Base-by-base conservation (phyloP, 1,140 invertebrate species). In the Hypothenemus hampei region DNA sequence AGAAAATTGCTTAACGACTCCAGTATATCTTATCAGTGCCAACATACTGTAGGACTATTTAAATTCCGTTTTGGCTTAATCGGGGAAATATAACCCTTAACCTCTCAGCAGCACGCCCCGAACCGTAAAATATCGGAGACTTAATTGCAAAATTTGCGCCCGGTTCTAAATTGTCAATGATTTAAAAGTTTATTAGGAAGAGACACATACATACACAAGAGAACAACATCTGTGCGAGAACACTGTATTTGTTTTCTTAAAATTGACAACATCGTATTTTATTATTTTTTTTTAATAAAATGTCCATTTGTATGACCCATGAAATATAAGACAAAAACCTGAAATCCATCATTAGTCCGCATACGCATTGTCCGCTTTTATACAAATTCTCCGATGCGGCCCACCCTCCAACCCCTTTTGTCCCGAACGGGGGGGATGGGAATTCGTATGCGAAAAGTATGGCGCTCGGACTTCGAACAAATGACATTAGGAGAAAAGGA, bases 21-120 rank as follows among this genome's bases (percentile, higher is more conserved):
- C 57, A 50, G 43, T 58, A 58, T 58, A 58, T 58, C 57, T 58
- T 53, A 52, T 53, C 57, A 50, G 47, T 29, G 41, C 44, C 33
- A 53, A 53, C 57, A 58, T 53, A 53, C 45, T 58, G 57, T 41
- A 58, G 57, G 50, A 58, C 57, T 58, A 58, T 58, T 58, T 58
- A 58, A 58, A 58, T 58, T 58, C 57, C 57, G 31, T 44, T 58
- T 58, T 53, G 57, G 57, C 57, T 53, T 58, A 58, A 58, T 58
- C 44, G 57, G 47, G 49, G 57, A 58, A 58, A 58, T 58, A 58
- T 58, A 58, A 58, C 57, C 57, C 57, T 58, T 58, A 58, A 58
- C 57, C 57, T 58, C 45, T 58, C 57, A 58, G 49, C 57, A 54
- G 24, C 57, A 58, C 57, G 50, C 57, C 49, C 57, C 57, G 53